Evolutionary conservation across 2,888 invertebrate genomes (phyloP).

Genomic region (Caenorhabditis sp.): DNA sequence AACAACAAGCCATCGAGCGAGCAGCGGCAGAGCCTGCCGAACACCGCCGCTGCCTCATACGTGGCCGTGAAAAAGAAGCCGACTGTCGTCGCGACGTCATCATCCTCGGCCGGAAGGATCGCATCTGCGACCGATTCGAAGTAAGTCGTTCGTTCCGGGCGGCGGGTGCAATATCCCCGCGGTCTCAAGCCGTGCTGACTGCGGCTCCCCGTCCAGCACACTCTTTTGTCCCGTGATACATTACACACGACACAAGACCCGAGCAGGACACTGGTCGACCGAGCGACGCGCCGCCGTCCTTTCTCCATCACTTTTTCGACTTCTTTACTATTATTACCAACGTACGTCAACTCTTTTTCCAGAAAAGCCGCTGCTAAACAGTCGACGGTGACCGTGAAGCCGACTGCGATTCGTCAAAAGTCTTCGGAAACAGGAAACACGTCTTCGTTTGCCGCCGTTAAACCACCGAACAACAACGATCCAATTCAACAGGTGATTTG

Average conservation of each 20-base stretch:
- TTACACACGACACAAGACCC: conserved; percentile 37
- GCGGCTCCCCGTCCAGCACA: conserved; percentile 14
- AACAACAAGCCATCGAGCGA: conserved; percentile 38
- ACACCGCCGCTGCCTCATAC: conserved; percentile 6
- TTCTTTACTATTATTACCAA: conserved; percentile 50
- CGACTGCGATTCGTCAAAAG: conserved; percentile 22
- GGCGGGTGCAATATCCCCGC: conserved; percentile 17
- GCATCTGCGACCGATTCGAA: conserved; percentile 52
- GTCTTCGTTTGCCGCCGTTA: conserved; percentile 21
- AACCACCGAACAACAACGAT: conserved; percentile 6
- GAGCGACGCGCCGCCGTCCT: conserved; percentile 8
- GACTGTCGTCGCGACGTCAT: conserved; percentile 31
- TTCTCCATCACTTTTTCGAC: conserved; percentile 38
- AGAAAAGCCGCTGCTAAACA: conserved; percentile 29
- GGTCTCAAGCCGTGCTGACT: conserved; percentile 25
- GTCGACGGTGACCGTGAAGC: conserved; percentile 17
- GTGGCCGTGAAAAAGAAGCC: conserved; percentile 41
- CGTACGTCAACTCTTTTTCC: conserved; percentile 32
- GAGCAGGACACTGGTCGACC: conserved; percentile 36
- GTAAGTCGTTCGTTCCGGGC: conserved; percentile 46
- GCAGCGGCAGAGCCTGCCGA: not conserved
- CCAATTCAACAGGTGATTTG: conserved; percentile 11
- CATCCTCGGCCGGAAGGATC: conserved; percentile 12
- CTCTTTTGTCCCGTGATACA: conserved; percentile 38
- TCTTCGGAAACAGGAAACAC: conserved; percentile 22